Conservation (phyloP, 2,888 invertebrate species). For the Eupeodes latifasciatus region DNA sequence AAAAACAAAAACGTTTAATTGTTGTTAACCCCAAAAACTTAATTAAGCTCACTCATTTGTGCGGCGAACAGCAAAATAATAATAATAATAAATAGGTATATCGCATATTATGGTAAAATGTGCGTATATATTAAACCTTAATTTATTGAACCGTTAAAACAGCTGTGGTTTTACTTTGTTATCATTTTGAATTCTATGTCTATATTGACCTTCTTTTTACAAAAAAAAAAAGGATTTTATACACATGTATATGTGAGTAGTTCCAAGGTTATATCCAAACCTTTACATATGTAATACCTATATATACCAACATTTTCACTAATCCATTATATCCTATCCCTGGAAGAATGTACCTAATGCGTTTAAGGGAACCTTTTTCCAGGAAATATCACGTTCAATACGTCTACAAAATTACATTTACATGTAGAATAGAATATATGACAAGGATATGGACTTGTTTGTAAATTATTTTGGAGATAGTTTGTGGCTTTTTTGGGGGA, state of each 20-base stretch:
- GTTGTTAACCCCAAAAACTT: constrained; percentile 50
- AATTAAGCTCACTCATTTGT: constrained; percentile 48
- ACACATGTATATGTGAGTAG: neutral
- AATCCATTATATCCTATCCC: neutral
- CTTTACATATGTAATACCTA: constrained; percentile 18
- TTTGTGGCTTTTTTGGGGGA: constrained; percentile 41
- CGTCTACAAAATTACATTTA: too few species aligned
- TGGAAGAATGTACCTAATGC: constrained; percentile 3
- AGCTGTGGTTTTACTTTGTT: constrained; percentile 63
- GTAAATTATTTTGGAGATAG: constrained; percentile 19
- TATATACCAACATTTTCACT: neutral
- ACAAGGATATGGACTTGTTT: constrained; percentile 31
- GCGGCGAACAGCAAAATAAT: constrained; percentile 2
- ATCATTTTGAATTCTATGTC: constrained; percentile 49
- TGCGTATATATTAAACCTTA: constrained; percentile 9
- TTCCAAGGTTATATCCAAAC: neutral
- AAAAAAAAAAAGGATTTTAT: neutral
- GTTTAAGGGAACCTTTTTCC: constrained; percentile 41
- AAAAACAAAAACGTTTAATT: neutral
- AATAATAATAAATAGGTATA: neutral
- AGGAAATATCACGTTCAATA: constrained; percentile 53
- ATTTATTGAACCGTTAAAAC: constrained; percentile 58
- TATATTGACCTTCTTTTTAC: constrained; percentile 51
- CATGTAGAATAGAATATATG: constrained; percentile 41
- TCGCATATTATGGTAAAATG: neutral